phyloP scores from a whole-genome alignment of 2,888 invertebrate species.

The Gryllus longicercus region DNA sequence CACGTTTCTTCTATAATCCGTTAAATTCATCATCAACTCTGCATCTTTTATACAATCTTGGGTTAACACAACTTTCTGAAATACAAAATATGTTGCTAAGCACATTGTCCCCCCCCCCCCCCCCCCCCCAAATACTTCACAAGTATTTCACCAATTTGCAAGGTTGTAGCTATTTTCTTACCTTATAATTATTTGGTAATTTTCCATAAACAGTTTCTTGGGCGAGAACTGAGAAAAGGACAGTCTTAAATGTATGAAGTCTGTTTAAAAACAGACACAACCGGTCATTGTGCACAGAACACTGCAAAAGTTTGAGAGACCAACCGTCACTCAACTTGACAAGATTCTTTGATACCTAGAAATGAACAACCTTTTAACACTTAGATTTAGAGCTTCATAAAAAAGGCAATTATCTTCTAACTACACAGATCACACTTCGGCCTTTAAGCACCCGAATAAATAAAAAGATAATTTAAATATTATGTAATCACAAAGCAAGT shows the following conservation, averaged over 20 bases:
- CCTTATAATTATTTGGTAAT: background rate
- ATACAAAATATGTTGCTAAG: background rate
- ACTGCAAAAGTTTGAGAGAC: background rate
- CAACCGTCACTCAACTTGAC: conserved; percentile 3
- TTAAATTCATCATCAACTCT: conserved; percentile 45
- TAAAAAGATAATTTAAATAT: no score
- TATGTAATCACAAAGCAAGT: no score
- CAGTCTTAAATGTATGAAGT: conserved; percentile 4
- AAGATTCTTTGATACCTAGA: conserved; percentile 38
- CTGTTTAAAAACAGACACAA: conserved; percentile 18
- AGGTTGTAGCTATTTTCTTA: no score
- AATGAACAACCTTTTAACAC: conserved; percentile 34
- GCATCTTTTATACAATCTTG: conserved; percentile 41
- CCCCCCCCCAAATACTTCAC: background rate
- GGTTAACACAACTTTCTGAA: conserved; percentile 23
- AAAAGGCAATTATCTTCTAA: no score
- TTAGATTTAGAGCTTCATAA: no score
- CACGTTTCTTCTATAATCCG: conserved; percentile 45
- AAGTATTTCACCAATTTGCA: background rate
- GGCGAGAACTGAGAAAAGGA: background rate
- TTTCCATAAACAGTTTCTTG: conserved; percentile 12
- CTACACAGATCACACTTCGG: no score
- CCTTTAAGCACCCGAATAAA: no score
- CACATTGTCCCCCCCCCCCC: background rate
- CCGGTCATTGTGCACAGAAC: background rate